Base-by-base conservation (phyloP, 1,140 invertebrate genomes). In the Drosophila oshimai region DNA sequence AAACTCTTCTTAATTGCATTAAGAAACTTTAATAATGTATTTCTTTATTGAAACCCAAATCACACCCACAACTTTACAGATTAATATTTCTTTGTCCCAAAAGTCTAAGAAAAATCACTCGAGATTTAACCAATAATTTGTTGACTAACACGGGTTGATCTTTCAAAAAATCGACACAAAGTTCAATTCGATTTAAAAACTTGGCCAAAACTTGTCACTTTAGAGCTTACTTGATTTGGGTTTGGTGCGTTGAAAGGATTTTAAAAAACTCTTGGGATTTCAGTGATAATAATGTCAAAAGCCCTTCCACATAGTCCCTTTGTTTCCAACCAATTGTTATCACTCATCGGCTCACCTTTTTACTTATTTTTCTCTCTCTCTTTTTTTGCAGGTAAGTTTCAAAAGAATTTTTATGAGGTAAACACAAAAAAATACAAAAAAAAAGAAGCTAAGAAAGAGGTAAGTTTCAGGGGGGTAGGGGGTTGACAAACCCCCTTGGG, bases 321-420 rank as follows among this genome's bases (percentile, higher is more conserved):
- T 51, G 31, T 24, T 24, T 42, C 51, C 13, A 2, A 36, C 12
- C 47, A 37, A 51, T 37, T 60, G 7, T 34, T 42, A 65, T 64
- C 41, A 28, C 42, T 64, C 33, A 65, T 73, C 68, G 60, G 10
- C 29, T 47, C 18, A 71, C 28, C 54, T 24, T 36, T 36, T 67
- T 61, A 61, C 62, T 64, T 57, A 60, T 26, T 6, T 18, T 18
- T 39, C 12, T 53, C 22, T 55, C n/a, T 72, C 12, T 26, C 34
- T 51, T 46, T 54, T 29, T 53, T 73, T 73, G 13, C 69, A 74
- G 70, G 70, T 74, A 74, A 74, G 70, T 74, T 64, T 29, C 39
- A 64, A 55, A 60, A 49, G 17, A 72, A 74, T 46, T 73, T 65
- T 33, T 55, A 54, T 55, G 47, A 22, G 47, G 49, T 37, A 54